These are phyloP conservation scores for Danio jaintianensis DNA, from an alignment of 2,797 vertebrate genomes.

Conservation along the genomic window DNA sequence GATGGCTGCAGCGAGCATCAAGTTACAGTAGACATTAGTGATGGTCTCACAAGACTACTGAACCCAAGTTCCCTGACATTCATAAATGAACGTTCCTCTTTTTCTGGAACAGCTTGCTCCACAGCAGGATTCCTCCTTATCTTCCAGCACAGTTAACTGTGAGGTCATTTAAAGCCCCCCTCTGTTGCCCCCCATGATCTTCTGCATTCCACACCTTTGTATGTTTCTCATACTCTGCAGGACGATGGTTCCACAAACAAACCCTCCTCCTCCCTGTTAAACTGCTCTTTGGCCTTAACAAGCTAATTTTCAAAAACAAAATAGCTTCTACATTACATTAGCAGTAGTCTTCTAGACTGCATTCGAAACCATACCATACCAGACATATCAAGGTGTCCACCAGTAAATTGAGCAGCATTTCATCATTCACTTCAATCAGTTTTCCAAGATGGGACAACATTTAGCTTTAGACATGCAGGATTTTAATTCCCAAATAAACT, in stretches of 20 bases:
- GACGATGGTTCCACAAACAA: conserved; percentile 48
- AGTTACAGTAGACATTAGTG: conserved; percentile 36
- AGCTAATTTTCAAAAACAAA: too few relatives aligned
- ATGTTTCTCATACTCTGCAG: conserved; percentile 35
- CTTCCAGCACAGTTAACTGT: conserved; percentile 21
- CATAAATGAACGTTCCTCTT: conserved; percentile 7
- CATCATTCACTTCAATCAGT: too few relatives aligned
- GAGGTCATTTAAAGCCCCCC: conserved; percentile 18
- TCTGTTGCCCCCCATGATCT: conserved; percentile 34
- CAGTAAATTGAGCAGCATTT: too few relatives aligned
- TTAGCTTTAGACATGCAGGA: too few relatives aligned
- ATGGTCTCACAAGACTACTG: neutral
- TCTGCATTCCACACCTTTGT: conserved; percentile 39
- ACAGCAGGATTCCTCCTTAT: conserved; percentile 36
- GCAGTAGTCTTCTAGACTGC: neutral
- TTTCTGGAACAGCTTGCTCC: conserved; percentile 22
- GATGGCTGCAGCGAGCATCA: conserved; percentile 15
- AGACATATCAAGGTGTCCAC: too few relatives aligned
- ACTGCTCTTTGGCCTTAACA: conserved; percentile 10
- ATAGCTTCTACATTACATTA: neutral
- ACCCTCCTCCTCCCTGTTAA: conserved; percentile 19
- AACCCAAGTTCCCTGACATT: conserved; percentile 15
- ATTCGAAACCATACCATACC: too few relatives aligned
- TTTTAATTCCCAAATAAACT: too few relatives aligned
- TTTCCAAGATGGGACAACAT: too few relatives aligned